Base-by-base conservation (phyloP, 2,888 invertebrate genomes). In the Melanargia galathea region DNA sequence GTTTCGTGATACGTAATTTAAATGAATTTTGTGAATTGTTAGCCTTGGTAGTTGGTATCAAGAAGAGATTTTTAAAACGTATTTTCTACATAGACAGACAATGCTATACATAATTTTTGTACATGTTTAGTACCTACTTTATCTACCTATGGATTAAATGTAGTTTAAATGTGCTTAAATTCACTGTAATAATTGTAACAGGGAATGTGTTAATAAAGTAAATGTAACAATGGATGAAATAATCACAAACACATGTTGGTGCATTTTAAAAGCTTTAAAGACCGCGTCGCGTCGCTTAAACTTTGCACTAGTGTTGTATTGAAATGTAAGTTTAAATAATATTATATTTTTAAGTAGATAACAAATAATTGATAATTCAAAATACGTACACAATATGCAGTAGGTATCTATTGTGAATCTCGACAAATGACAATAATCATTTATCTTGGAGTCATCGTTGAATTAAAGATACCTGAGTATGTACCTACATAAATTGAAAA, bases 391-490 rank as follows among this genome's bases (percentile, higher is more conserved):
- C 24, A n/a, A n/a, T n/a, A n/a, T 18, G 30, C 58, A 58, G 33
- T 64, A 38, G 38, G n/a, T 46, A 55, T 63, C 38, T 55, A 48
- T 22, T 30, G 20, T 49, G 58, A 66, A 64, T 62, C 57, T 64
- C 62, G 74, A 74, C 73, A 73, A 74, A 73, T 63, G 74, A 74
- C 73, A 73, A 74, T 74, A 74, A 74, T 66, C 40, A n/a, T n/a
- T 54, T 57, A 61, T 66, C 61, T 64, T 66, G 59, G 67, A 65
- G 63, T 70, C 69, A 62, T 68, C 64, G 51, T 51, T 40, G 30
- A 45, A 56, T n/a, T 56, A 58, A 64, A 49, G 65, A 64, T 68
- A 65, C 67, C 65, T 65, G 65, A 71, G 1, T 20, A 57, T 43
- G 13, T 35, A 30, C 6, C 13, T n/a, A 40, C 6, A 52, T 35